Evolutionary conservation across 2,888 invertebrate species (phyloP), one percentile per base, ranked within the genome.

Genomic region (Campoplex capitator): DNA sequence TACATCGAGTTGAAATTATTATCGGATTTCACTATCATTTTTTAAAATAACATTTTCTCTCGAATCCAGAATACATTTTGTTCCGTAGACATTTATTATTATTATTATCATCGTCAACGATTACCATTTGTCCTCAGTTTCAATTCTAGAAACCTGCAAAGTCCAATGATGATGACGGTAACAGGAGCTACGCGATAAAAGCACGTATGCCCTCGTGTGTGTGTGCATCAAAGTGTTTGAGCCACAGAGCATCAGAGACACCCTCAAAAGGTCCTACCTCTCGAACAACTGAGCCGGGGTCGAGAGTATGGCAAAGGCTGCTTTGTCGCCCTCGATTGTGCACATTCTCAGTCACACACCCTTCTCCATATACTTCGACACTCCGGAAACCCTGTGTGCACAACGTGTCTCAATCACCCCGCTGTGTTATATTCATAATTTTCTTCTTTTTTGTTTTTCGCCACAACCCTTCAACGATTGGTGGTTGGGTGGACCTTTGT

Each of bases 231-330:
- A 62, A 18, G 65, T 56, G 75, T 38, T 42, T 23, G 75, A 18
- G 11, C 45, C 70, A 38, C n/a, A 42, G 77, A 38, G 70, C 23
- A 45, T 62, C 35, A 58, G 67, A 58, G 58, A 71, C 48, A 81
- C 67, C 58, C 67, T 85, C 86, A 84, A 86, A 84, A 86, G 86
- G 67, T 80, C 28, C 74, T 54, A 70, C 58, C 81, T 81, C 73
- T 68, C 56, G 56, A 51, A 54, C 67, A 75, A 82, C 13, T 51
- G n/a, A 73, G 58, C 74, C 62, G 32, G 62, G 32, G 32, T 73
- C 18, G 45, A 32, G 70, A 54, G 42, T 48, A 56, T 18, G 45
- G 65, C 76, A 79, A 58, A 35, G 73, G 67, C 68, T 54, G 79
- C 86, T 86, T 86, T 86, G 86, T 81, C 58, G 67, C 62, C 45